Evolutionary conservation across 2,888 invertebrate genomes (phyloP).

Genomic region (Sesia bembeciformis): DNA sequence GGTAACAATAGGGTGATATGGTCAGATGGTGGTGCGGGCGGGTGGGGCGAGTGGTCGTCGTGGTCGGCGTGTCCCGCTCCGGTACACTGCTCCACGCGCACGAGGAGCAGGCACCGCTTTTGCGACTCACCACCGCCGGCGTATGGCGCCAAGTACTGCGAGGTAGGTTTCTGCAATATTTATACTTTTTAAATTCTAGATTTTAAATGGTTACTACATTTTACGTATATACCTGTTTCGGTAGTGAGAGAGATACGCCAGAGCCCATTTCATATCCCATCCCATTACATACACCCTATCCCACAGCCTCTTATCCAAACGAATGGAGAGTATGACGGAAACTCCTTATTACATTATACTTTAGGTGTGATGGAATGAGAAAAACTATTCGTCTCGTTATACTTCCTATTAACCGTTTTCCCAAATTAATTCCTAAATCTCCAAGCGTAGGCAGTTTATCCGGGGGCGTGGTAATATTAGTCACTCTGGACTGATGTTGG

Average conservation of each 20-base stretch:
- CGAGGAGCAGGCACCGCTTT: conserved; percentile 87
- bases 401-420: not conserved
- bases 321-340: not conserved
- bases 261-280: too few species aligned
- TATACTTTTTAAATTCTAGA: too few species aligned
- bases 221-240: too few species aligned
- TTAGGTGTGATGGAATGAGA: too few species aligned
- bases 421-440: not conserved
- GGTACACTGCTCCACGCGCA: conserved; percentile 65
- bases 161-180: conserved; percentile 66
- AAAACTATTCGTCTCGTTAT: not conserved
- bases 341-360: not conserved
- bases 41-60: conserved; percentile 86
- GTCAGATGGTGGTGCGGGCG: conserved; percentile 82
- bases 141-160: conserved; percentile 91
- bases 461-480: too few species aligned
- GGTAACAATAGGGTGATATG: not conserved
- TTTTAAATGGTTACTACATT: too few species aligned
- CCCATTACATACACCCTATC: too few species aligned
- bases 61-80: conserved; percentile 92
- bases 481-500: too few species aligned
- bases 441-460: too few species aligned
- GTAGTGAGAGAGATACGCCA: too few species aligned
- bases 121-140: conserved; percentile 91
- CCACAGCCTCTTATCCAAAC: too few species aligned